Evolutionary conservation across 37 sponge, comb jelly and placozoan species (phyloP).

Genomic region (Sycon ciliatum): DNA sequence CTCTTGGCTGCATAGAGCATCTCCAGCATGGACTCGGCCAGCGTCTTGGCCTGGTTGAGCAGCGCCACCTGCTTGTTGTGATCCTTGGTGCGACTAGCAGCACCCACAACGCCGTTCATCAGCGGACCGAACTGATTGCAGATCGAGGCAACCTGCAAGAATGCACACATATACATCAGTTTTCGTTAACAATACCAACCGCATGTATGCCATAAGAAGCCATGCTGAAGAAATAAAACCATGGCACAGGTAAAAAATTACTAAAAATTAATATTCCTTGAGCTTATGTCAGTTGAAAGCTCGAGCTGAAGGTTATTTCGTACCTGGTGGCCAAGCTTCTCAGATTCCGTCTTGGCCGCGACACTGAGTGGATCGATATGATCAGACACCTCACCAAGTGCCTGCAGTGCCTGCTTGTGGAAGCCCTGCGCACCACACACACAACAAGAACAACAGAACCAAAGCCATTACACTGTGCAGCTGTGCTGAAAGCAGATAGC

Average conservation of each 20-base stretch:
- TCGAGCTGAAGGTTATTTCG: too few relatives aligned
- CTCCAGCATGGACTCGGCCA: conserved; percentile 67
- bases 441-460: not conserved
- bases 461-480: not conserved
- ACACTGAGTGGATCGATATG: conserved; percentile 55
- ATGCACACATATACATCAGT: too few relatives aligned
- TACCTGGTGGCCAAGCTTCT: conserved; percentile 85
- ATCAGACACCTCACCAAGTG: conserved; percentile 58
- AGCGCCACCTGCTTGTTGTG: conserved; percentile 51
- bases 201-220: too few relatives aligned
- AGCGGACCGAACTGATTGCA: conserved; percentile 64
- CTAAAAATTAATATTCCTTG: not conserved
- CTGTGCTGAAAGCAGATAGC: not conserved
- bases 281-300: too few relatives aligned
- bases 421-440: conserved; percentile 38
- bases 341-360: conserved; percentile 87
- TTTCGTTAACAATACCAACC: too few relatives aligned
- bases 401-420: conserved; percentile 65
- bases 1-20: conserved; percentile 75
- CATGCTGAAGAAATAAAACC: too few relatives aligned
- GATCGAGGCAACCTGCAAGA: conserved; percentile 50
- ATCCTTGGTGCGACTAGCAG: conserved; percentile 61
- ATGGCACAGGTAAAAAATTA: not conserved
- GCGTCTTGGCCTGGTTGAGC: conserved; percentile 74
- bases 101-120: conserved; percentile 74